Evolutionary conservation across 2,797 vertebrate species (phyloP).

Genomic region (Pitangus sulphuratus): DNA sequence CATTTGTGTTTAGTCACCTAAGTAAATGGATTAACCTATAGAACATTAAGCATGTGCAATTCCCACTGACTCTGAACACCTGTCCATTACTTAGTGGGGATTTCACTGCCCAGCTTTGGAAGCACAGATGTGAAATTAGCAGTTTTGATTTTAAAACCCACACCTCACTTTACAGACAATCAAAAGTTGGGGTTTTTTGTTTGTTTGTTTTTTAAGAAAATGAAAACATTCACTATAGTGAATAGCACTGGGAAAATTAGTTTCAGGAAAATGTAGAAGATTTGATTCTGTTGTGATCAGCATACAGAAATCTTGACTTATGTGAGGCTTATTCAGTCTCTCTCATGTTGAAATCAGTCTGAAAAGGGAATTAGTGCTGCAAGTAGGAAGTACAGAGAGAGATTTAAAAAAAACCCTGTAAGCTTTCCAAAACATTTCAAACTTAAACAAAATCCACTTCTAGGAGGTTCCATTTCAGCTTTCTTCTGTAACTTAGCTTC

Average conservation of each 20-base stretch:
- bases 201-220: background rate
- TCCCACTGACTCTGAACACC: background rate
- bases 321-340: background rate
- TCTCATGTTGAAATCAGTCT: background rate
- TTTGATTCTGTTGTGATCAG: background rate
- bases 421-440: slow-evolving; percentile 30
- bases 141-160: background rate
- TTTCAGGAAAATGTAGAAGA: background rate
- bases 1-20: background rate
- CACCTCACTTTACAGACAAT: background rate
- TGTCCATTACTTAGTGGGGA: background rate
- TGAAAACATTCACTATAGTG: background rate
- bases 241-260: background rate
- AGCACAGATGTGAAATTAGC: background rate
- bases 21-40: background rate
- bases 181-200: background rate
- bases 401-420: background rate
- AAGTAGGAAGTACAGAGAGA: slow-evolving; percentile 1
- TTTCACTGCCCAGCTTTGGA: background rate
- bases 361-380: slow-evolving; percentile 2
- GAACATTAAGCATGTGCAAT: background rate
- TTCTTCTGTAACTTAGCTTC: background rate
- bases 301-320: background rate
- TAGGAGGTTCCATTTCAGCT: background rate
- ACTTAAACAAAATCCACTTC: slow-evolving; percentile 13